These are phyloP conservation scores for Parnassius glacialis DNA, from an alignment of 2,888 invertebrate species.

Conservation along the genomic window DNA sequence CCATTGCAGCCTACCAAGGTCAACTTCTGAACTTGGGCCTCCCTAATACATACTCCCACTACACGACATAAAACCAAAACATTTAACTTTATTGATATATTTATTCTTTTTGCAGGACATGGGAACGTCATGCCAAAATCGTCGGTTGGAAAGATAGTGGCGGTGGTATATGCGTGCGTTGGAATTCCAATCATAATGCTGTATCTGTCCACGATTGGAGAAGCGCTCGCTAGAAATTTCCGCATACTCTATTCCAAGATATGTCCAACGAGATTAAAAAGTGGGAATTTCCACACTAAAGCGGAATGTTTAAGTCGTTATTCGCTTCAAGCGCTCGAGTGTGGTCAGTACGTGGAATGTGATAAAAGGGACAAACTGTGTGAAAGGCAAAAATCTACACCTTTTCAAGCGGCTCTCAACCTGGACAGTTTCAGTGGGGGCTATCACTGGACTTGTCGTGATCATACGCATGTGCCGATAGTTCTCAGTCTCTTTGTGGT, in stretches of 20 bases:
- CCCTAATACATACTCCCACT: too few relatives aligned
- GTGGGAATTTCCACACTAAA: constrained; percentile 47
- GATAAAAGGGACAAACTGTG: constrained; percentile 44
- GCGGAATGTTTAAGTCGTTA: constrained; percentile 48
- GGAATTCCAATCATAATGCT: constrained; percentile 94
- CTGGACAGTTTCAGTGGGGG: constrained; percentile 61
- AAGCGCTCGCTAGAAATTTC: constrained; percentile 89
- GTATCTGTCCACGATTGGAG: constrained; percentile 93
- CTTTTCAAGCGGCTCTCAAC: constrained; percentile 71
- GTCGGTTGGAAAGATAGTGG: constrained; percentile 88
- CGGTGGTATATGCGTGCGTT: constrained; percentile 91
- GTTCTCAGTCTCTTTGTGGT: constrained; percentile 92
- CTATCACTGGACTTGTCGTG: constrained; percentile 71
- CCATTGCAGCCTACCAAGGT: too few relatives aligned
- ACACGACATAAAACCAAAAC: not conserved
- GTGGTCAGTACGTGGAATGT: constrained; percentile 43
- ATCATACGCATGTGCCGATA: constrained; percentile 90
- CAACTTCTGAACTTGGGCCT: too few relatives aligned
- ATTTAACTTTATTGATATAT: constrained; percentile 11
- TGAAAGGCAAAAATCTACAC: constrained; percentile 52
- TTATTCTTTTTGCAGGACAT: constrained; percentile 83
- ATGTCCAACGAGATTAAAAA: constrained; percentile 48
- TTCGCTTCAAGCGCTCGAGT: constrained; percentile 35
- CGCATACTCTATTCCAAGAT: constrained; percentile 85
- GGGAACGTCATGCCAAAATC: constrained; percentile 92